phyloP scores from a whole-genome alignment of 2,888 invertebrate genomes.

The Gerris lacustris region DNA sequence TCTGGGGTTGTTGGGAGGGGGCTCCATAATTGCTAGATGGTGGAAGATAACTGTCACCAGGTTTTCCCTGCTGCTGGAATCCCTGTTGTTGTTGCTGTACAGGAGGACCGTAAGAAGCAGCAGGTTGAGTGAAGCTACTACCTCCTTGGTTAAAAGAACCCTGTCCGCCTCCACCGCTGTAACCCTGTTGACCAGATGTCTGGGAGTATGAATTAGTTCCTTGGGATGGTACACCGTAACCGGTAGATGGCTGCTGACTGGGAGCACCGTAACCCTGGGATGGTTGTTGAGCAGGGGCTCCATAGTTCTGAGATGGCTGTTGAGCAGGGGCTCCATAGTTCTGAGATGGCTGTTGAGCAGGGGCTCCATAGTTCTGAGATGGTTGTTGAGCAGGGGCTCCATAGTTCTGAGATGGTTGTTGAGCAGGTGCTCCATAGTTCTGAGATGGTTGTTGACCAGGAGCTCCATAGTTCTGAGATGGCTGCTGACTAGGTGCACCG shows the following conservation, averaged over 20 bases:
- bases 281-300: slow-evolving; percentile 21
- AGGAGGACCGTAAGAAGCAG: background rate
- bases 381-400: slow-evolving; percentile 22
- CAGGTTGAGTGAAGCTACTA: slow-evolving; percentile 4
- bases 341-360: slow-evolving; percentile 25
- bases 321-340: slow-evolving; percentile 23
- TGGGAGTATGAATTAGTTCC: background rate
- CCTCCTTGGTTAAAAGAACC: slow-evolving; percentile 7
- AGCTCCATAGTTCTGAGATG: background rate
- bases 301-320: slow-evolving; percentile 22
- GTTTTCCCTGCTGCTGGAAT: background rate
- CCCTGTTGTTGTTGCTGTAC: background rate
- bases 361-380: slow-evolving; percentile 28
- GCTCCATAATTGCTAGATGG: slow-evolving; percentile 20
- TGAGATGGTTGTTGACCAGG: slow-evolving; percentile 5
- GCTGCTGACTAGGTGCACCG: background rate
- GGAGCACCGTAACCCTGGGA: slow-evolving; percentile 29
- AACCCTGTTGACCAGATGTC: background rate
- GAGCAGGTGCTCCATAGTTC: slow-evolving; percentile 4
- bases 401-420: slow-evolving; percentile 22
- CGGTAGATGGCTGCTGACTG: slow-evolving; percentile 23
- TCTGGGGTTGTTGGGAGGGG: slow-evolving; percentile 16
- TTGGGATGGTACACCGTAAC: slow-evolving; percentile 23
- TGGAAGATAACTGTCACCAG: background rate
- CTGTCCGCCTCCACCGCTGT: slow-evolving; percentile 6